Conservation (phyloP, 2,888 invertebrate species). For the Diplolepis rosae region DNA sequence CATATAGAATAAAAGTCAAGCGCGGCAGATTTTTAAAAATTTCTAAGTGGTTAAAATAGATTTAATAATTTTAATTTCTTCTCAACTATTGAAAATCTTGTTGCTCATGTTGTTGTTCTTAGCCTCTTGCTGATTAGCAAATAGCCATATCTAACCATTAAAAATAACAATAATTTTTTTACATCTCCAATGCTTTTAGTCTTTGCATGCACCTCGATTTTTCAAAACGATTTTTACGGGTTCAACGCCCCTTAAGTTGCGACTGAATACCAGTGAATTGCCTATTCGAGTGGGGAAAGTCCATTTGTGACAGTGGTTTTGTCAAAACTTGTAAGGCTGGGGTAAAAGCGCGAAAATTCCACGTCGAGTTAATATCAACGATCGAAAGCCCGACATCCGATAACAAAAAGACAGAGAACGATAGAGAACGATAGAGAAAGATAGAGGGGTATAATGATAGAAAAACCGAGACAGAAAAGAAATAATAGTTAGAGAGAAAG, state of each 20-base stretch:
- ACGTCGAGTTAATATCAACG: conserved; percentile 57
- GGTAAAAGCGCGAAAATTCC: conserved; percentile 48
- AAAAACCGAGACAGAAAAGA: background rate
- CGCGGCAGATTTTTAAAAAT: too few relatives aligned
- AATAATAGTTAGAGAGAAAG: background rate
- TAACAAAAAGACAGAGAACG: conserved; percentile 29
- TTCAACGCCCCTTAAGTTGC: conserved; percentile 15
- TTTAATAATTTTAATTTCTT: too few relatives aligned
- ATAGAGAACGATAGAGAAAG: conserved; percentile 30
- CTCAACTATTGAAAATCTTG: too few relatives aligned
- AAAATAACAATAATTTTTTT: background rate
- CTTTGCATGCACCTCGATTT: background rate
- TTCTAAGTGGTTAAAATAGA: too few relatives aligned
- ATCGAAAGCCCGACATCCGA: conserved; percentile 50
- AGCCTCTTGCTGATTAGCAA: background rate
- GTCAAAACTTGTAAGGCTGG: conserved; percentile 32
- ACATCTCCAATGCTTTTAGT: background rate
- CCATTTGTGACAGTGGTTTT: conserved; percentile 29
- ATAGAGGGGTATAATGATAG: background rate
- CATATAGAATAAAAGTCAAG: too few relatives aligned
- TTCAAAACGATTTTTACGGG: conserved; percentile 15
- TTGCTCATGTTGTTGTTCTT: too few relatives aligned
- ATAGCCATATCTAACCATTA: background rate
- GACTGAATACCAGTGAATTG: conserved; percentile 8
- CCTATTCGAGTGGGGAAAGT: background rate